phyloP scores from a whole-genome alignment of 2,113 vertebrate species.

The Campylomormyrus tamandua region DNA sequence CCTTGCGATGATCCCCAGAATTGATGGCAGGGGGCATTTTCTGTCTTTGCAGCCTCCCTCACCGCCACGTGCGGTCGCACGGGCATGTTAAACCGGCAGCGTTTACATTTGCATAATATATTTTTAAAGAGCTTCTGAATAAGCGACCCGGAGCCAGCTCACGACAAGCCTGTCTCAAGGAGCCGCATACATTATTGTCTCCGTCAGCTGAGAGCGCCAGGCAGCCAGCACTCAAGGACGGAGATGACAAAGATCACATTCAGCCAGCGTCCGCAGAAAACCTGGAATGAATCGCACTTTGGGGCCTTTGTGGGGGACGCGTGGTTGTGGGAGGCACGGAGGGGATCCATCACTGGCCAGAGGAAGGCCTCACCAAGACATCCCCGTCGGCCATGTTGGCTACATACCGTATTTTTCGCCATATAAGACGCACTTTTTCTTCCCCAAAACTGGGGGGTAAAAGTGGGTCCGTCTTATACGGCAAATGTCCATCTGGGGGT shows the following conservation, averaged over 20 bases:
- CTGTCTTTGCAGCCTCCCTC: not conserved
- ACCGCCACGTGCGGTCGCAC: no score
- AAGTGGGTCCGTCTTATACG: no score
- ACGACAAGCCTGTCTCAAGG: conserved; percentile 16
- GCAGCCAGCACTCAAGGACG: not conserved
- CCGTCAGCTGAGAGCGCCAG: not conserved
- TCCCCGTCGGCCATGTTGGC: not conserved
- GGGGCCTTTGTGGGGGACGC: not conserved
- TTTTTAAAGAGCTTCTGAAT: conserved; percentile 15
- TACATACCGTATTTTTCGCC: no score
- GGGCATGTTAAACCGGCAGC: not conserved
- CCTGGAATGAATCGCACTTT: not conserved
- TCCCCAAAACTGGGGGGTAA: no score
- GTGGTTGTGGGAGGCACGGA: not conserved
- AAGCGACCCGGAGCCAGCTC: conserved; percentile 20
- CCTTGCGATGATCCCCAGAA: not conserved
- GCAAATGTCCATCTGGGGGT: no score
- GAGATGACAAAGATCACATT: conserved; percentile 11
- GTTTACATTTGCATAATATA: not conserved
- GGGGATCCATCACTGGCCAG: not conserved
- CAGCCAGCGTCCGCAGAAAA: not conserved
- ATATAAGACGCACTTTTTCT: no score
- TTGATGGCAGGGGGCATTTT: not conserved
- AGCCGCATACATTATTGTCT: conserved; percentile 5
- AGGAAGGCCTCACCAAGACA: not conserved